Evolutionary conservation across 2,797 vertebrate species (phyloP).

Genomic region (Todus mexicanus): DNA sequence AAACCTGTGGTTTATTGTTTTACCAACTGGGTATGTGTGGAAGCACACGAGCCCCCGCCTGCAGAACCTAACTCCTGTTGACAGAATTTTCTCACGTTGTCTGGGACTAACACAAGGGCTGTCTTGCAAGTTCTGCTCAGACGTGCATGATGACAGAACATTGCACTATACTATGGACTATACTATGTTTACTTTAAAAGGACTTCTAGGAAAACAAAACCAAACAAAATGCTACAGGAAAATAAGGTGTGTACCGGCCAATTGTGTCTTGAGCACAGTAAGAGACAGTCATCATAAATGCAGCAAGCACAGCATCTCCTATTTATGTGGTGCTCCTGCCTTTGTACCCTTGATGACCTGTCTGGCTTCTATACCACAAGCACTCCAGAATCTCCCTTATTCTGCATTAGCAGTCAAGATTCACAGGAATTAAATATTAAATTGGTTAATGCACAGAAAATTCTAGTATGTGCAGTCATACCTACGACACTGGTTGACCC

Average conservation of each 20-base stretch:
- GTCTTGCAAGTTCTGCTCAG: not conserved
- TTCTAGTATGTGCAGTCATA: not conserved
- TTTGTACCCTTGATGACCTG: not conserved
- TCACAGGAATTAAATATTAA: not conserved
- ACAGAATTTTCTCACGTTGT: not conserved
- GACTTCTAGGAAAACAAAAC: not conserved
- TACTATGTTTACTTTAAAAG: not conserved
- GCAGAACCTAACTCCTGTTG: not conserved
- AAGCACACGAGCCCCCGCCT: not conserved
- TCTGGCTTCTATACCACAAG: not conserved
- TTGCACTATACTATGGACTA: not conserved
- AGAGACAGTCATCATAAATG: not conserved
- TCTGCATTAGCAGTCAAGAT: not conserved
- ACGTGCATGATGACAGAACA: not conserved
- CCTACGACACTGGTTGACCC: not conserved
- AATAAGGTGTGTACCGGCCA: not conserved
- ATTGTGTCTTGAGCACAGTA: not conserved
- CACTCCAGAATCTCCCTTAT: not conserved
- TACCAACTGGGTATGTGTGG: not conserved
- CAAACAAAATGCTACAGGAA: not conserved
- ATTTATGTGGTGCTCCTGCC: not conserved
- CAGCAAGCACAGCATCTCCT: not conserved
- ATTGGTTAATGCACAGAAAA: not conserved
- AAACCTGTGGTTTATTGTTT: not conserved
- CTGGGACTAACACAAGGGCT: not conserved